phyloP scores from a whole-genome alignment of 2,113 vertebrate genomes.

The Leucopsar rothschildi region DNA sequence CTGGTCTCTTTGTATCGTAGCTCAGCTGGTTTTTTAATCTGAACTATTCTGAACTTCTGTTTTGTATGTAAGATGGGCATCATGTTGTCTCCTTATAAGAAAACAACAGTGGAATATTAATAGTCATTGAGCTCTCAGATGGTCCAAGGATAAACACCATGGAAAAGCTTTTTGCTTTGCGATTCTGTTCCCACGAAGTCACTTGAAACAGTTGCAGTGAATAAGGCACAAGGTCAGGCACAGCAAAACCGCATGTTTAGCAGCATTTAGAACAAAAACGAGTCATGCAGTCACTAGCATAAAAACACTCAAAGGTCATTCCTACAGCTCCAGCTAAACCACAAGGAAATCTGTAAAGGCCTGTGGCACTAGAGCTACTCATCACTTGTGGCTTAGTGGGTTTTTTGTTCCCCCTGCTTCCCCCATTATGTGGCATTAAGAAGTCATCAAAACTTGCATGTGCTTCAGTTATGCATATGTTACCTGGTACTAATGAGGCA shows the following conservation, averaged over 20 bases:
- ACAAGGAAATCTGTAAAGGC: neutral
- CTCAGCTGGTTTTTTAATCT: neutral
- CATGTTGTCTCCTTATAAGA: neutral
- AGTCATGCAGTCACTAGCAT: neutral
- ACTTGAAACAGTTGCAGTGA: neutral
- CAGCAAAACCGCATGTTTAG: neutral
- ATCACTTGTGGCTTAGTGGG: fast-evolving
- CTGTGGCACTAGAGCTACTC: neutral
- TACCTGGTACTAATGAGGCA: neutral
- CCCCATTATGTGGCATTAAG: fast-evolving
- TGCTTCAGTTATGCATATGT: neutral
- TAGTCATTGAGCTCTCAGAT: neutral
- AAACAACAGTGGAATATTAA: neutral
- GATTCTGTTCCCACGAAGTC: neutral
- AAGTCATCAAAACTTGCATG: neutral
- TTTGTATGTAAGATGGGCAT: neutral
- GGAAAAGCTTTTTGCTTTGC: neutral
- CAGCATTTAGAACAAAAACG: neutral
- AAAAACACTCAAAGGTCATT: neutral
- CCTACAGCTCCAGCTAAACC: neutral
- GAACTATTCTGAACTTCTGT: neutral
- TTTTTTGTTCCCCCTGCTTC: neutral
- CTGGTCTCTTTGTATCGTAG: fast-evolving
- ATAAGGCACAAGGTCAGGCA: neutral
- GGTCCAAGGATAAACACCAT: neutral